Percentiles rank a stretch among this genome's conserved stretches.
Conservation (phyloP, 2,888 invertebrate genomes). For the Caenorhabditis sp. region DNA sequence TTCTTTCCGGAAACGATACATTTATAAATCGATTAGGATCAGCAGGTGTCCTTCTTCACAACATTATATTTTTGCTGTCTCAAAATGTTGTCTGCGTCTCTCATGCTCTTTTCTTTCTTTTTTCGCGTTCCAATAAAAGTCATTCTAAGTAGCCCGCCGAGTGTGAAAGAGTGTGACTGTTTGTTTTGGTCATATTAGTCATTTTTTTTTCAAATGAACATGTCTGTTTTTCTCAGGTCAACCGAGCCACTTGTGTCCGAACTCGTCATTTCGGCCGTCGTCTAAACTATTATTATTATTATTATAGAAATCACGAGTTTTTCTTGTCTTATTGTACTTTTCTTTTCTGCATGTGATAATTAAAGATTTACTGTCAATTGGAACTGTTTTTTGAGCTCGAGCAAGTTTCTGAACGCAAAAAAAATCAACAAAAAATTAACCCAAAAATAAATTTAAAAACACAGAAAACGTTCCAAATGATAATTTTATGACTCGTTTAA, state of each 20-base stretch:
- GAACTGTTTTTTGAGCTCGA: too few relatives aligned
- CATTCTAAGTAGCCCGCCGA: background rate
- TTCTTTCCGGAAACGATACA: background rate
- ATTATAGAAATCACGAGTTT: background rate
- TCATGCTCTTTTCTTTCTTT: background rate
- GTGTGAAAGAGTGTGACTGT: background rate
- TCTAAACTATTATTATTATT: constrained; percentile 18
- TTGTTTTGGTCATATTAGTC: background rate
- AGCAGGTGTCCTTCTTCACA: background rate
- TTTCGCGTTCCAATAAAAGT: too few relatives aligned
- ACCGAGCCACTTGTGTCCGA: constrained; percentile 46
- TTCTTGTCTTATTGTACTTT: background rate
- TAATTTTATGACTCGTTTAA: background rate
- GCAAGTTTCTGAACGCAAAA: too few relatives aligned
- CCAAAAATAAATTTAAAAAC: too few relatives aligned
- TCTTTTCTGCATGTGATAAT: background rate
- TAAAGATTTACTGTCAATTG: background rate
- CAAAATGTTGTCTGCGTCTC: background rate
- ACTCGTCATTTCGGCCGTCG: constrained; percentile 52
- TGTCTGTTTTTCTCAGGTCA: constrained; percentile 39
- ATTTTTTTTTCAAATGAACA: background rate
- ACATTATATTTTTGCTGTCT: background rate
- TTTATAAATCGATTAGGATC: background rate
- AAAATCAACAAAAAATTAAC: too few relatives aligned
- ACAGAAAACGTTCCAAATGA: background rate